Evolutionary conservation across 2,888 invertebrate genomes (phyloP).

Genomic region (Stenodema calcarata): DNA sequence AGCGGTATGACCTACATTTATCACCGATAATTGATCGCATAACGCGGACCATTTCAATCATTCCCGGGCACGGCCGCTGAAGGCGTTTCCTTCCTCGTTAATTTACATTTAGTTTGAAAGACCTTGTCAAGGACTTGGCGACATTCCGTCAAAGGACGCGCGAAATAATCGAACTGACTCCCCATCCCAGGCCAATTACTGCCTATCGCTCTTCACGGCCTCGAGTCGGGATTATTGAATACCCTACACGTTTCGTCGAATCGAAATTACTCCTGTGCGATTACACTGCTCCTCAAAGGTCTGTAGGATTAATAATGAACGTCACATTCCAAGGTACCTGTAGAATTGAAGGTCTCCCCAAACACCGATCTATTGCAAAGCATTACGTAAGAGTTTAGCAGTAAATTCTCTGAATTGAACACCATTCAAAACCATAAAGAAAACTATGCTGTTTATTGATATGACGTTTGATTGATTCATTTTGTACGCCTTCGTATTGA

Average conservation of each 20-base stretch:
- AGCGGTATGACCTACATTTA: not conserved
- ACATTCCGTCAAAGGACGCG: not conserved
- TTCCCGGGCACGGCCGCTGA: not conserved
- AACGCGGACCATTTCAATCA: constrained; percentile 7
- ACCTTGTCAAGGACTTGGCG: not conserved
- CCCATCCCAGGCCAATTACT: not conserved
- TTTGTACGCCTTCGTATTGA: too few species aligned
- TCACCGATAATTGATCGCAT: not conserved
- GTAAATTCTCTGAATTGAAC: too few species aligned
- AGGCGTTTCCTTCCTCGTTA: constrained; percentile 13
- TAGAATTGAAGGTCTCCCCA: too few species aligned
- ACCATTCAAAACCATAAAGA: too few species aligned
- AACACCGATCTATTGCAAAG: too few species aligned
- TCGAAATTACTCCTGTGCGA: not conserved
- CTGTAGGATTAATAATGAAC: too few species aligned
- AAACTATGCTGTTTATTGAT: too few species aligned
- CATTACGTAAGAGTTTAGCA: too few species aligned
- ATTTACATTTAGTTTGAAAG: not conserved
- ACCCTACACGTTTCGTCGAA: not conserved
- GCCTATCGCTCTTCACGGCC: not conserved
- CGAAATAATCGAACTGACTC: not conserved
- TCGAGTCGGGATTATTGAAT: not conserved
- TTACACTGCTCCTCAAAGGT: too few species aligned
- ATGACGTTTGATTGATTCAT: too few species aligned
- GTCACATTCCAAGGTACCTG: too few species aligned